Conservation (phyloP, 2,113 vertebrate species). For the Corapipo altera region DNA sequence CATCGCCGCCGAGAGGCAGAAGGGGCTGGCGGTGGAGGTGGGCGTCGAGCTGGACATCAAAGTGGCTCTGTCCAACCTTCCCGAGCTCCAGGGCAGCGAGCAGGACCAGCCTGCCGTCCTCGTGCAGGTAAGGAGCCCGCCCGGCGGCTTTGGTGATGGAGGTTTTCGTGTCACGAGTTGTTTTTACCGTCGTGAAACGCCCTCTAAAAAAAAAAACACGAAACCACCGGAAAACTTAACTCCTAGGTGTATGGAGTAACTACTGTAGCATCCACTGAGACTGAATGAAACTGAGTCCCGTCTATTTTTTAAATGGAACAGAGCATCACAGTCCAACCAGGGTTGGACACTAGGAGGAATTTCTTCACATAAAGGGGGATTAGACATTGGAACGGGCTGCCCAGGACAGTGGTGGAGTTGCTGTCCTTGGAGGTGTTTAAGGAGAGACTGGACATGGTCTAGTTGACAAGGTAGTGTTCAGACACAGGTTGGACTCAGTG, state of each 20-base stretch:
- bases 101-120: slow-evolving; percentile 81
- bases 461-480: background rate
- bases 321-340: background rate
- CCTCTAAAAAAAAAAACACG: rapidly evolving
- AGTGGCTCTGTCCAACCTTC: slow-evolving; percentile 77
- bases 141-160: background rate
- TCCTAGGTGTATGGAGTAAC: rapidly evolving
- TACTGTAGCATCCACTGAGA: background rate
- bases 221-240: background rate
- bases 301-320: background rate
- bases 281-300: background rate
- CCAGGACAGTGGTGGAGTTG: background rate
- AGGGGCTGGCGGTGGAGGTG: slow-evolving; percentile 80
- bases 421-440: background rate
- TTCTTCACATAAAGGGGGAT: background rate
- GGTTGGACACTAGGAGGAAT: background rate
- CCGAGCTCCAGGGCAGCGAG: slow-evolving; percentile 73
- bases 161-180: background rate
- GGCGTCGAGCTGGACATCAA: slow-evolving; percentile 73
- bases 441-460: background rate
- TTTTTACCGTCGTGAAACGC: background rate
- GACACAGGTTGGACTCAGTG: background rate
- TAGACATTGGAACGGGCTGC: background rate
- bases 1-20: slow-evolving; percentile 84
- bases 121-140: slow-evolving; percentile 78